phyloP scores from a whole-genome alignment of 2,888 invertebrate genomes.

The Horisme vitalbata region DNA sequence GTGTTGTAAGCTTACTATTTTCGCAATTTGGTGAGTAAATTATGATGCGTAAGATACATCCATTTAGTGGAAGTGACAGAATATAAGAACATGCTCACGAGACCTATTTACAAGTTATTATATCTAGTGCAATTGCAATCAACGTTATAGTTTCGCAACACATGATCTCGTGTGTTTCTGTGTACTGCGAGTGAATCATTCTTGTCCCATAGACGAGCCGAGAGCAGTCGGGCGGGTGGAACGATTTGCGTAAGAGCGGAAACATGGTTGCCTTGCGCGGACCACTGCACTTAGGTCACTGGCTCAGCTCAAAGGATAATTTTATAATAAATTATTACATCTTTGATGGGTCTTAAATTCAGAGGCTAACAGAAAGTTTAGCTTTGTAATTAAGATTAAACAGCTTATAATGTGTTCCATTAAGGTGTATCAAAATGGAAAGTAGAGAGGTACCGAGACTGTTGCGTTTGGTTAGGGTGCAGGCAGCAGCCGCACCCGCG shows the following conservation, averaged over 20 bases:
- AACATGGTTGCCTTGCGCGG: conserved; percentile 48
- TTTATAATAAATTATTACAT: conserved; percentile 18
- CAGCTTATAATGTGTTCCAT: conserved; percentile 23
- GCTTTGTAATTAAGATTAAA: conserved; percentile 38
- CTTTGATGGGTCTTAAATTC: conserved; percentile 19
- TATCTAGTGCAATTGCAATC: conserved; percentile 37
- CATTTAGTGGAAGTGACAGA: conserved; percentile 16
- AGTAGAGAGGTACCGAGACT: conserved; percentile 28
- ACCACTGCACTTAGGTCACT: conserved; percentile 42
- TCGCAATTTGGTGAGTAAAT: not conserved
- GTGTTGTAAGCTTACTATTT: too few relatives aligned
- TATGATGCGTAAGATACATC: conserved; percentile 5
- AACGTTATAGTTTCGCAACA: conserved; percentile 42
- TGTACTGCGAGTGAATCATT: conserved; percentile 43
- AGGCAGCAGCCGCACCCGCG: conserved; percentile 34
- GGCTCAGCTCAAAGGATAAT: conserved; percentile 17
- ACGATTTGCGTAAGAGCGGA: conserved; percentile 51
- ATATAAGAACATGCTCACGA: conserved; percentile 22
- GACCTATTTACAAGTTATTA: conserved; percentile 27
- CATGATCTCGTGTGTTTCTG: conserved; percentile 41
- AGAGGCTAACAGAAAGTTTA: conserved; percentile 37
- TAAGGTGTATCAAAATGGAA: conserved; percentile 24
- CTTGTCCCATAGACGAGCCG: conserved; percentile 37
- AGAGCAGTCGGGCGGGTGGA: conserved; percentile 39
- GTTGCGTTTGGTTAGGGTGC: conserved; percentile 26